Percentiles rank a stretch among this genome's conserved stretches.
phyloP scores from a whole-genome alignment of 2,797 vertebrate species.

The Schizothorax lantsangensis region DNA sequence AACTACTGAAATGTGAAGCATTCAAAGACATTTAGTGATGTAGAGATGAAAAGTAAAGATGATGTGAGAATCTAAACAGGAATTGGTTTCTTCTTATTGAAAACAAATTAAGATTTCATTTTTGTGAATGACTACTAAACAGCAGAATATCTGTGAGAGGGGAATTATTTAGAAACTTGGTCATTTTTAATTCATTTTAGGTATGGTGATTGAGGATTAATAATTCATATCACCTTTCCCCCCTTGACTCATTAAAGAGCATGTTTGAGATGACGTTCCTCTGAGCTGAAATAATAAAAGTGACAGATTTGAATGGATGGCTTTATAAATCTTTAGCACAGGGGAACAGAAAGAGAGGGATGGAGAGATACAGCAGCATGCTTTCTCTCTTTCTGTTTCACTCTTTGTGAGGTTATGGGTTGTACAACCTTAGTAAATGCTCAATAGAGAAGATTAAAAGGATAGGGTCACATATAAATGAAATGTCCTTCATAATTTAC shows the following conservation, averaged over 20 bases:
- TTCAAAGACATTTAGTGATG: slow-evolving; percentile 2
- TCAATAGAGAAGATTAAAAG: slow-evolving; percentile 4
- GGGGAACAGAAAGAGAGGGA: slow-evolving; percentile 14
- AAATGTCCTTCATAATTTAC: neutral
- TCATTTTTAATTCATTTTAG: slow-evolving; percentile 77
- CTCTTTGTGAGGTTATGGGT: slow-evolving; percentile 13
- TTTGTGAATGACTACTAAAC: neutral
- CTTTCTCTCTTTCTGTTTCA: neutral
- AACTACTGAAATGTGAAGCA: slow-evolving; percentile 16
- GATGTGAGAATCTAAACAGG: slow-evolving; percentile 1
- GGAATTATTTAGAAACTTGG: slow-evolving; percentile 52
- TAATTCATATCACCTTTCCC: slow-evolving; percentile 81
- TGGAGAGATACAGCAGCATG: neutral
- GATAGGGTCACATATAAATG: neutral
- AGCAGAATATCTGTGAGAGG: slow-evolving; percentile 21
- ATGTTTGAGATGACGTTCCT: slow-evolving; percentile 55
- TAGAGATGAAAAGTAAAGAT: too few relatives aligned
- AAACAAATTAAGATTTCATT: slow-evolving; percentile 15
- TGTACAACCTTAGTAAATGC: neutral
- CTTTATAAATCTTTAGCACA: slow-evolving; percentile 59
- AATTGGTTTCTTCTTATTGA: neutral
- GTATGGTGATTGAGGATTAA: slow-evolving; percentile 81
- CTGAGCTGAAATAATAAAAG: slow-evolving; percentile 59
- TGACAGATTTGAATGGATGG: slow-evolving; percentile 60
- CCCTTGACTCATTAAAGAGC: slow-evolving; percentile 80